Percentiles rank a stretch among this genome's conserved stretches.
These are phyloP conservation scores for Thinocorus orbignyianus DNA, from an alignment of 2,113 vertebrate genomes.

Conservation along the genomic window DNA sequence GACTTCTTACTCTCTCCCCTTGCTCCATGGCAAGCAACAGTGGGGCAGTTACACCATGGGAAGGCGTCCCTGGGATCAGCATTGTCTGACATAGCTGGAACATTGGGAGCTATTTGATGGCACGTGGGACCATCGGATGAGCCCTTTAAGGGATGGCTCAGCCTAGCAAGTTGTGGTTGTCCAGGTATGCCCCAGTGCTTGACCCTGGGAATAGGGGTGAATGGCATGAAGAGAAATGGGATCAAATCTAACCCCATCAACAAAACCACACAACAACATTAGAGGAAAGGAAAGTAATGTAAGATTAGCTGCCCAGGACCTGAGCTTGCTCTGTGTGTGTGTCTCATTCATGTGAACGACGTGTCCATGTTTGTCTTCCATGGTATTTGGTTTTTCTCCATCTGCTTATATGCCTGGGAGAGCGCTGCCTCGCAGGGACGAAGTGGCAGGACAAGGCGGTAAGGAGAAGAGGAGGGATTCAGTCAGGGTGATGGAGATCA, in stretches of 20 bases:
- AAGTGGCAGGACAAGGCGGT: neutral
- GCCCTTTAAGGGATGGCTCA: neutral
- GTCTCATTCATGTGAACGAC: neutral
- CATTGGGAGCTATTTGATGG: neutral
- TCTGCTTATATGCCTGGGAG: neutral
- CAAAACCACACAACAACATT: neutral
- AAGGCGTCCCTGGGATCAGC: neutral
- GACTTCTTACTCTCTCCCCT: neutral
- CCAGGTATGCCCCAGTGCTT: neutral
- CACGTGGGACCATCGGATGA: neutral
- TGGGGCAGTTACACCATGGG: too few species aligned
- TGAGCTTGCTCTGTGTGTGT: neutral
- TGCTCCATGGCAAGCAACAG: neutral
- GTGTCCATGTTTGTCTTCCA: neutral
- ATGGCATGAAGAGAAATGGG: neutral
- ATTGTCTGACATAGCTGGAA: neutral
- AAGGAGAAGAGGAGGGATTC: neutral
- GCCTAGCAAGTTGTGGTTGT: neutral
- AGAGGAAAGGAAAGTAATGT: neutral
- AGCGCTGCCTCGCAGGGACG: neutral
- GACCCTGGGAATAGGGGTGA: neutral
- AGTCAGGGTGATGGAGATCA: neutral
- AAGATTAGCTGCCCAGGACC: neutral
- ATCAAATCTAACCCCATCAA: neutral
- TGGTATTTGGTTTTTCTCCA: neutral